These are phyloP conservation scores for Argyrosomus regius DNA, from an alignment of 2,797 vertebrate species.

Conservation along the genomic window DNA sequence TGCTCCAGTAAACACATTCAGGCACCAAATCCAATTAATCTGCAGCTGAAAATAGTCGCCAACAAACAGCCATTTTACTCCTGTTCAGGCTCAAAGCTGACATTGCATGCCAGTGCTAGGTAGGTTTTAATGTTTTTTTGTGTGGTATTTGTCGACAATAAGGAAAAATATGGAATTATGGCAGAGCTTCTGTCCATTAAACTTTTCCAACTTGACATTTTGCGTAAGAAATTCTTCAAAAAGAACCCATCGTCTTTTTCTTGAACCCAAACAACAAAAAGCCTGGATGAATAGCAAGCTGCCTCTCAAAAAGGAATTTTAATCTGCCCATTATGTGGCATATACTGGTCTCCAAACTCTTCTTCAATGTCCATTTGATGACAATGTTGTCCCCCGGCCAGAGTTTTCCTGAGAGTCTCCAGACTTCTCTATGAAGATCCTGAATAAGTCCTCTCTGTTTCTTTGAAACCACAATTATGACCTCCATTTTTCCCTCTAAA, in stretches of 20 bases:
- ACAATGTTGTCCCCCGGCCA: conserved; percentile 56
- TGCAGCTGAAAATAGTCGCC: neutral
- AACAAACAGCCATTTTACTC: neutral
- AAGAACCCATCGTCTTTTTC: conserved; percentile 1
- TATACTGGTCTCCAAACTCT: conserved; percentile 24
- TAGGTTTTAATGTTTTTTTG: neutral
- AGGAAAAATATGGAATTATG: neutral
- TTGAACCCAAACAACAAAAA: conserved; percentile 13
- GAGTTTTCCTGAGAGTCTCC: conserved; percentile 40
- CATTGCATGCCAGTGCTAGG: neutral
- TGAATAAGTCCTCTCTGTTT: conserved; percentile 69
- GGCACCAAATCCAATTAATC: neutral
- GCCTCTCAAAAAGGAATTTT: conserved; percentile 57
- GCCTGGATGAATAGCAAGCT: conserved; percentile 39
- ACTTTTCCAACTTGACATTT: conserved; percentile 7
- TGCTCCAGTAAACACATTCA: neutral
- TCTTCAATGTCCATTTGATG: conserved; percentile 35
- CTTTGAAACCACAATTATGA: conserved; percentile 70
- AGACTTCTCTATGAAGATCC: conserved; percentile 49
- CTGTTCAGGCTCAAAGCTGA: neutral
- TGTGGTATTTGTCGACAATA: neutral
- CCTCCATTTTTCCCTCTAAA: conserved; percentile 50
- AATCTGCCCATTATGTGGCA: conserved; percentile 52
- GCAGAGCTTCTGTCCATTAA: neutral
- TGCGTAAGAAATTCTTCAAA: neutral